Base-by-base conservation (phyloP, 2,888 invertebrate genomes). In the Pachliopta kotzebuea region DNA sequence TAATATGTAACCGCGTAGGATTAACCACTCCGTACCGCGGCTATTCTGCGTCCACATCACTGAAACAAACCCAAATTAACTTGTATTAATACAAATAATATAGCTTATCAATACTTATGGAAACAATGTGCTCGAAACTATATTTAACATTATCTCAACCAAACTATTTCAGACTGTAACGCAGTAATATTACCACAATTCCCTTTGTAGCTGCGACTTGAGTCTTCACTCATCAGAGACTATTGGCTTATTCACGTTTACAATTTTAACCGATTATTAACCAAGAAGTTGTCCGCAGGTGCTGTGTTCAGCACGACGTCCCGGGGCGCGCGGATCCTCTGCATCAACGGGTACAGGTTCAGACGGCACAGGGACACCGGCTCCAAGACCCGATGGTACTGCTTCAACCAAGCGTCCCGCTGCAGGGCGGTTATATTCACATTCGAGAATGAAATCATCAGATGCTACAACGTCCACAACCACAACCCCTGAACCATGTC, bases 261-360 rank as follows among this genome's bases (percentile, higher is more conserved):
- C 11, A 37, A 11, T 14, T 37, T 37, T 37, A 4, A 37, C 14
- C 11, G 11, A 14, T 37, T 1, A 37, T 14, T 37, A 37, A 37
- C 37, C 14, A 14, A 14, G 2, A 4, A 14, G 14, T 37, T 37
- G 11, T 11, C 37, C 37, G 45, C 18, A 70, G 65, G 23, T 18
- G 42, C 60, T 20, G 14, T 21, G 18, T 69, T 69, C 55, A 49
- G 37, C 17, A 67, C 18, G 14, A 63, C 69, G 9, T 29, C 56
- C 0, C 68, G 70, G 0, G 71, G 70, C 0, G 68, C 70, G 18
- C 57, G 53, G 11, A 75, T 77, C 66, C 72, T 76, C 1, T 71
- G 74, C 6, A 66, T 76, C 11, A 75, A 71, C 18, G 75, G 75
- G 0, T 72, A 71, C 17, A 70, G 71, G 61, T 66, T 72, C 42